phyloP scores from a whole-genome alignment of 2,113 vertebrate species.

The Leptocoma aspasia region DNA sequence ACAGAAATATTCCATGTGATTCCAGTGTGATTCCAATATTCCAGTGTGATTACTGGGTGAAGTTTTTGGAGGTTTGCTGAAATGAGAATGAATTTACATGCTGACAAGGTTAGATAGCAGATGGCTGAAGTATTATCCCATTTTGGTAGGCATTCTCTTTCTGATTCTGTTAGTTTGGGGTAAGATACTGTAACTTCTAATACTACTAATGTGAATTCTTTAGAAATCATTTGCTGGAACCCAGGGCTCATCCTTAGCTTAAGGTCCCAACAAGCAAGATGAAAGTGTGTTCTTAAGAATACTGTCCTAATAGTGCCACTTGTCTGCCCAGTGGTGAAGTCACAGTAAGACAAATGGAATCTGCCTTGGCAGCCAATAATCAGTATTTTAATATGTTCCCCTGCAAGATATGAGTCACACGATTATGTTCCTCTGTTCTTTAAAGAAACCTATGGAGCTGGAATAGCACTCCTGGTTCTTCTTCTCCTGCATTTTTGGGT shows the following conservation, averaged over 20 bases:
- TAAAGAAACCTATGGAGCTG: not conserved
- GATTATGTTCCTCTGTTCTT: not conserved
- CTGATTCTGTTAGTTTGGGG: fast-evolving
- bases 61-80: not conserved
- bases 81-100: not conserved
- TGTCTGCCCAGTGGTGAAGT: not conserved
- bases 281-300: not conserved
- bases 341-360: not conserved
- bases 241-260: not conserved
- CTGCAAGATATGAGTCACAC: not conserved
- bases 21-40: no score
- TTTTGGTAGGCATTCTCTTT: not conserved
- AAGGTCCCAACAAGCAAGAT: not conserved
- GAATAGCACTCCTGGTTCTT: not conserved
- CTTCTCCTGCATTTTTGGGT: not conserved
- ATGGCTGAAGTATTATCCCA: not conserved
- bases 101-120: not conserved
- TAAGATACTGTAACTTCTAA: not conserved
- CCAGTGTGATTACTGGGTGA: not conserved
- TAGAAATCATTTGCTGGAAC: not conserved
- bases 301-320: not conserved
- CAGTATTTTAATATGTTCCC: not conserved
- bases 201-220: not conserved
- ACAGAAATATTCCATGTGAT: not conserved
- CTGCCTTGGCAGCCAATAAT: not conserved